Percentiles rank a stretch among this genome's conserved stretches.
Conservation (phyloP, 2,113 vertebrate species). For the Phoxinus phoxinus region DNA sequence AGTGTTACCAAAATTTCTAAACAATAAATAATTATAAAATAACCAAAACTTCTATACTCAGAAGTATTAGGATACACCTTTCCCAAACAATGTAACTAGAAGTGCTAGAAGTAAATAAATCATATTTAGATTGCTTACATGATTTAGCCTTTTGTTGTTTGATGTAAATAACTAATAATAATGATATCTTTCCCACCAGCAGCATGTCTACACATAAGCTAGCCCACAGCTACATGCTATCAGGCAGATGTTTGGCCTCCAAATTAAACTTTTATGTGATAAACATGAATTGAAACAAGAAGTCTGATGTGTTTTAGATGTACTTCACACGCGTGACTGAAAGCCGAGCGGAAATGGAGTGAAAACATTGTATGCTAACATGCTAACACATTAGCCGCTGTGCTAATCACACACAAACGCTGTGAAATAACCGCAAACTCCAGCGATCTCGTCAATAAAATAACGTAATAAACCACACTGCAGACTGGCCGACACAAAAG, state of each 20-base stretch:
- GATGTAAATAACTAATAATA: background rate
- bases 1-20: too few species aligned
- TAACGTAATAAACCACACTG: fast-evolving
- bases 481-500: too few species aligned
- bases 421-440: background rate
- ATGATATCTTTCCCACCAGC: background rate
- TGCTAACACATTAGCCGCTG: background rate
- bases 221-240: background rate
- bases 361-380: background rate
- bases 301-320: fast-evolving
- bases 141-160: background rate
- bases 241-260: background rate
- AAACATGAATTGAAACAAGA: background rate
- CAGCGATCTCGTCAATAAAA: background rate
- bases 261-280: background rate
- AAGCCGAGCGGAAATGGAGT: background rate
- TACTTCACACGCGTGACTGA: too few species aligned
- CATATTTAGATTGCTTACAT: background rate
- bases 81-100: background rate
- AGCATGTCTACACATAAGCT: background rate
- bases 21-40: background rate
- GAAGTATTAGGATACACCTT: background rate
- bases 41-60: background rate
- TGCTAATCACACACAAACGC: background rate
- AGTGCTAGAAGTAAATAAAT: fast-evolving